Conservation (phyloP, 2,113 vertebrate genomes). For the Thamnaconus septentrionalis region DNA sequence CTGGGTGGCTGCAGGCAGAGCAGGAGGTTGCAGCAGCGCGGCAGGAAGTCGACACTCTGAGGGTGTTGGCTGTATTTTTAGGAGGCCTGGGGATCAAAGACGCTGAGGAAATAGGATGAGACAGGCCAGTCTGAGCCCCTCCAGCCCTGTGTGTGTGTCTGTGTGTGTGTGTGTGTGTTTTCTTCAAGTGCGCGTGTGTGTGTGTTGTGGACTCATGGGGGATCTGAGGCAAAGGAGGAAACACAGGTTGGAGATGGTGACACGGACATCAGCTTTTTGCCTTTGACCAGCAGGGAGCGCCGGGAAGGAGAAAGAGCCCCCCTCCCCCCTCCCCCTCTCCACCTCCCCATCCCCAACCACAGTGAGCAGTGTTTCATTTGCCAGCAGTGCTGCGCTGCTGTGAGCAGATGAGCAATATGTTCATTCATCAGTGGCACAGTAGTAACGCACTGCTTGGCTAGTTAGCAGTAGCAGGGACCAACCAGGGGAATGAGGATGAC, state of each 20-base stretch:
- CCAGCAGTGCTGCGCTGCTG: too few relatives aligned
- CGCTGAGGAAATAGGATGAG: conserved; percentile 65
- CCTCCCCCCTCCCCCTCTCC: conserved; percentile 26
- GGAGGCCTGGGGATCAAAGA: conserved; percentile 64
- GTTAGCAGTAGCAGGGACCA: too few relatives aligned
- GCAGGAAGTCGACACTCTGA: conserved; percentile 58
- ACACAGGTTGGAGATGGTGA: conserved; percentile 62
- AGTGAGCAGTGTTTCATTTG: too few relatives aligned
- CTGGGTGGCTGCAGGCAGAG: conserved; percentile 55
- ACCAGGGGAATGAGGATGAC: too few relatives aligned
- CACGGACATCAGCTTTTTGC: conserved; percentile 58
- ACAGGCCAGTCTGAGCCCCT: conserved; percentile 62
- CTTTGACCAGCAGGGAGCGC: conserved; percentile 53
- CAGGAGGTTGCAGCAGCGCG: conserved; percentile 62
- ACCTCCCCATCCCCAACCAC: too few relatives aligned
- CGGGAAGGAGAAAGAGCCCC: conserved; percentile 36
- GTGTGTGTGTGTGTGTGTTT: conserved; percentile 48
- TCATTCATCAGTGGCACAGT: too few relatives aligned
- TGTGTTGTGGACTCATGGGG: conserved; percentile 42
- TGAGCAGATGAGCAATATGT: too few relatives aligned
- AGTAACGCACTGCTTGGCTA: too few relatives aligned
- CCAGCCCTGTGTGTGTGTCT: neutral
- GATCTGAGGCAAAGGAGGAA: conserved; percentile 53
- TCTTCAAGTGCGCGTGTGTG: conserved; percentile 41
- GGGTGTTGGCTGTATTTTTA: conserved; percentile 27